Base-by-base conservation (phyloP, 2,888 invertebrate species). In the Elmis aenea region DNA sequence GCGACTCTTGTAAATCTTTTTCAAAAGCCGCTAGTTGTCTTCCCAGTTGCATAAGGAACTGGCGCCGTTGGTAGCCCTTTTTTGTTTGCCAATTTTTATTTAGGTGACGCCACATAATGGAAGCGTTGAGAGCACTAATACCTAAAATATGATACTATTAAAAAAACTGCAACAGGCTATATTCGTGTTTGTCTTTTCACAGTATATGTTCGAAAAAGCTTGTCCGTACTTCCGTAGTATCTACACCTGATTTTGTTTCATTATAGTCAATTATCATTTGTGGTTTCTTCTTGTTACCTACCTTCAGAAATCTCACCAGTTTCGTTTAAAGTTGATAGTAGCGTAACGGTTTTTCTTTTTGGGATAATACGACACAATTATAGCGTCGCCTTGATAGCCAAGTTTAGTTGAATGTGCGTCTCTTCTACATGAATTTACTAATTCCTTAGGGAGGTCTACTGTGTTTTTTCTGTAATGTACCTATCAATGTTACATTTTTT, bases 241-340 rank as follows among this genome's bases (percentile, higher is more conserved):
- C 36, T 16, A 33, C 28, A 12, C 27, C 28, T 16, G 26, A 26
- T 20, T 36, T 36, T 18, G 38, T 38, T 38, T 22, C 21, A 16
- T 27, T 38, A 22, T 23, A 38, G 4, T 27, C 26, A 13, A 37
- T 25, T 6, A 32, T 37, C 32, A 32, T 18, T 37, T 37, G 18
- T 10, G 11, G 22, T 14, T 35, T 29, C 15, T 26, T 29, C 10
- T 29, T 29, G 2, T 29, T 2, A 29, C n/a, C n/a, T n/a, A n/a
- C 2, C 18, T 29, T 18, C 29, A 18, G 29, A 29, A 10, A 29
- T 31, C 14, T 15, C 12, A 24, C 18, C 18, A 18, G 5, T 6
- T 5, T 18, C 18, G 18, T 18, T 5, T 8, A 18, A 18, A 18
- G 18, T 18, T 18, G 18, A 18, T 18, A 18, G 18, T 8, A 18